A percentile compares a stretch with the other conserved stretches of the same genome.
Evolutionary conservation across 2,888 invertebrate species (phyloP).

Genomic region (Tetragnatha montana): DNA sequence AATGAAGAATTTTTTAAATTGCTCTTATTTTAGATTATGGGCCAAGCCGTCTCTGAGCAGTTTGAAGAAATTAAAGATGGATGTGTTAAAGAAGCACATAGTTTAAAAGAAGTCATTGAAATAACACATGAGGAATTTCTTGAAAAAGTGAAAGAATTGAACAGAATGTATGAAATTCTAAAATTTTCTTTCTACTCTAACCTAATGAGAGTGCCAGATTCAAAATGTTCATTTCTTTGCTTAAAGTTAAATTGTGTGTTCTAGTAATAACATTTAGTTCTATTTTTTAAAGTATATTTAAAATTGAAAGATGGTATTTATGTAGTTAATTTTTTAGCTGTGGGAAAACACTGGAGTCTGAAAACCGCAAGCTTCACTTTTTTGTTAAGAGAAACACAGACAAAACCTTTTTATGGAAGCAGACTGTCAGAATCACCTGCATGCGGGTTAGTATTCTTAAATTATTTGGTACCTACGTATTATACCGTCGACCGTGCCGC

Average conservation of each 20-base stretch:
- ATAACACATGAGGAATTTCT: conserved; percentile 81
- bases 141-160: conserved; percentile 80
- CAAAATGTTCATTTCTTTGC: too few species aligned
- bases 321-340: conserved; percentile 26
- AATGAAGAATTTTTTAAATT: background rate
- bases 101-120: conserved; percentile 76
- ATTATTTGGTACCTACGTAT: too few species aligned
- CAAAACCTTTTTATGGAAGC: conserved; percentile 82
- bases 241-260: too few species aligned
- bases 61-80: conserved; percentile 63
- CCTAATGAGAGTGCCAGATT: too few species aligned
- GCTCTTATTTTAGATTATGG: conserved; percentile 42
- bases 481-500: too few species aligned
- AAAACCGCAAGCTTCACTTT: conserved; percentile 78
- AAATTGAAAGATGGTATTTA: too few species aligned
- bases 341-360: conserved; percentile 18
- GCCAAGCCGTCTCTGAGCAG: conserved; percentile 53
- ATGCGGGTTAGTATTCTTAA: conserved; percentile 77
- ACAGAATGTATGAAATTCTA: conserved; percentile 79
- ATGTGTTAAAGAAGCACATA: conserved; percentile 73
- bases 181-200: background rate
- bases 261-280: too few species aligned
- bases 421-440: conserved; percentile 82
- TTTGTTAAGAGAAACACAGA: conserved; percentile 82
- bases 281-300: too few species aligned